Base-by-base conservation (phyloP, 2,113 vertebrate species). In the Cettia cetti region DNA sequence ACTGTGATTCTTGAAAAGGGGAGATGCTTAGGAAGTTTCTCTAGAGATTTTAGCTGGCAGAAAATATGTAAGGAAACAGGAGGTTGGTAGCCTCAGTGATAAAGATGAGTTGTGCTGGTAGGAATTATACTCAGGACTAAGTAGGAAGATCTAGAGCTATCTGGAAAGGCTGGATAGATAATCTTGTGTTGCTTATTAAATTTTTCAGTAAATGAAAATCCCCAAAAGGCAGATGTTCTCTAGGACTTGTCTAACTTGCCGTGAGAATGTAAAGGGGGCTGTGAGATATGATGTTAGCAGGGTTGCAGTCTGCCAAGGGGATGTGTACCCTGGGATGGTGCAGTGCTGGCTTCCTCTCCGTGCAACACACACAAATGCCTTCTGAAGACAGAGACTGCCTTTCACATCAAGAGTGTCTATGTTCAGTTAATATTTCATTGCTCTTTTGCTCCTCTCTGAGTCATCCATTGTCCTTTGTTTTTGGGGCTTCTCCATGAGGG, bases 351-450 rank as follows among this genome's bases (percentile, higher is more conserved):
- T 92, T 94, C 81, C 61, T 95, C 82, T 45, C 60, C 14, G 3
- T 57, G 75, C 74, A 89, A 15, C 37, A 53, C 86, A 74, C 72
- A 96, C 70, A 86, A 91, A 78, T 54, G 72, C 72, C 81, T 52
- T 82, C 2, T 80, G 90, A 84, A 76, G 75, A 94, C 89, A 95
- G 85, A 95, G 77, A n/a, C 59, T 80, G 94, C 77, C 74, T 87
- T 92, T 90, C 86, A 92, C 52, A 87, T 87, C 56, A 61, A 92
- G 95, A 92, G 87, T 93, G 94, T 94, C 95, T 96, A 42, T 88
- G 42, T 76, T 95, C 90, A 96, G 94, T 96, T 97, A 92, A 97
- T 96, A 96, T 96, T 96, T 97, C 90, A 93, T 79, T 92, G 54
- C 80, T 89, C 80, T 94, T 96, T 86, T 65, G 54, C 85, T 89